These are phyloP conservation scores for Idaea straminata DNA, from an alignment of 2,888 invertebrate genomes.

Conservation along the genomic window DNA sequence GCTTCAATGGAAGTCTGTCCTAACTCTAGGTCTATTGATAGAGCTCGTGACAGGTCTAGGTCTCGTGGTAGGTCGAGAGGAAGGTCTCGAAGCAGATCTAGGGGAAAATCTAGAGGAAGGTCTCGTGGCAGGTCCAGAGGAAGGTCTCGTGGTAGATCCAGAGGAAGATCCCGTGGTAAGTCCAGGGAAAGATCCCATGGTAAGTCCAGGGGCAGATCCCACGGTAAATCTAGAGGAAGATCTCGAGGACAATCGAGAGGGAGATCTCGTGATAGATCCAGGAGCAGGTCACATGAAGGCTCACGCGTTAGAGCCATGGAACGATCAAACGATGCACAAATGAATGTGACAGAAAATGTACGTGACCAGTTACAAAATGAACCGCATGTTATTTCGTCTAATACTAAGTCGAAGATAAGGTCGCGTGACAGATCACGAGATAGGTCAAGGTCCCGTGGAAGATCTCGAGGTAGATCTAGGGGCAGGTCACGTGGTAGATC, in stretches of 20 bases:
- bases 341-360: neutral
- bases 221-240: conserved; percentile 11
- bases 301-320: conserved; percentile 7
- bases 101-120: conserved; percentile 12
- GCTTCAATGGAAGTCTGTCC: neutral
- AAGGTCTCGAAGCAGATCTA: conserved; percentile 4
- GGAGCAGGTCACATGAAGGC: conserved; percentile 14
- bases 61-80: conserved; percentile 9
- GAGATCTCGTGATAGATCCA: conserved; percentile 8
- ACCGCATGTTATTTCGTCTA: neutral
- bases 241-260: conserved; percentile 17
- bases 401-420: conserved; percentile 13
- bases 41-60: neutral
- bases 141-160: conserved; percentile 16
- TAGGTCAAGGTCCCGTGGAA: conserved; percentile 19
- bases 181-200: conserved; percentile 25
- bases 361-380: neutral
- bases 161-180: conserved; percentile 19
- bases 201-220: conserved; percentile 14
- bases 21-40: neutral
- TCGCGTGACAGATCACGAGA: conserved; percentile 19
- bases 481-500: conserved; percentile 18
- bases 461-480: conserved; percentile 14
- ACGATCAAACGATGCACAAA: conserved; percentile 8
- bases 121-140: conserved; percentile 13